Percentiles rank a stretch among this genome's conserved stretches.
phyloP scores from a whole-genome alignment of 30 jellyfish, hydroid and myxozoan species.

The Rhopilema esculentum region DNA sequence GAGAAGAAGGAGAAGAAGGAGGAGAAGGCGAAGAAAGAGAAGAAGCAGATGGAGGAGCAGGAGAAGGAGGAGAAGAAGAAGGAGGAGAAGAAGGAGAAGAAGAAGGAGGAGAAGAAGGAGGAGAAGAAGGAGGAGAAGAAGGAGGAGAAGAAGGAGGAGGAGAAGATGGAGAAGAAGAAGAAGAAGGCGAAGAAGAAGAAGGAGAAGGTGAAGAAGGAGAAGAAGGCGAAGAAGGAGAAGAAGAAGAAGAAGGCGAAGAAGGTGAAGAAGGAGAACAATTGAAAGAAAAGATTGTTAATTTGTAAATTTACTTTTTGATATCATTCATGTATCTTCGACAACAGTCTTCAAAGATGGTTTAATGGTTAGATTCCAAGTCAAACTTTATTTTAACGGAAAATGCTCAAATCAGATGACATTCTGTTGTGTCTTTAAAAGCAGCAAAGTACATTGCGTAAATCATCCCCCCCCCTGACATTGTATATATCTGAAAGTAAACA shows the following conservation, averaged over 20 bases:
- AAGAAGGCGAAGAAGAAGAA: background rate
- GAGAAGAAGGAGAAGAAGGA: background rate
- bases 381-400: too few species aligned
- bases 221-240: background rate
- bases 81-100: background rate
- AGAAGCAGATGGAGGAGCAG: background rate
- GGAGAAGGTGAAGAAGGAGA: constrained; percentile 6
- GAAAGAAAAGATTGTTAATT: constrained; percentile 1
- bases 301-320: too few species aligned
- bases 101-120: background rate
- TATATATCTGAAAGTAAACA: too few species aligned
- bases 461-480: too few species aligned
- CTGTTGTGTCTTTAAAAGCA: too few species aligned
- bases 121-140: background rate
- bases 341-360: too few species aligned
- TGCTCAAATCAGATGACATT: too few species aligned
- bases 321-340: too few species aligned
- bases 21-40: background rate
- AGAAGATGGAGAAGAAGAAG: constrained; percentile 12
- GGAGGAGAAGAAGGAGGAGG: background rate
- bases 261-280: constrained; percentile 11
- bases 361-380: too few species aligned
- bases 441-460: too few species aligned
- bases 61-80: background rate
- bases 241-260: constrained; percentile 6